Conservation (phyloP, 2,113 vertebrate genomes). For the Pelusios castaneus region DNA sequence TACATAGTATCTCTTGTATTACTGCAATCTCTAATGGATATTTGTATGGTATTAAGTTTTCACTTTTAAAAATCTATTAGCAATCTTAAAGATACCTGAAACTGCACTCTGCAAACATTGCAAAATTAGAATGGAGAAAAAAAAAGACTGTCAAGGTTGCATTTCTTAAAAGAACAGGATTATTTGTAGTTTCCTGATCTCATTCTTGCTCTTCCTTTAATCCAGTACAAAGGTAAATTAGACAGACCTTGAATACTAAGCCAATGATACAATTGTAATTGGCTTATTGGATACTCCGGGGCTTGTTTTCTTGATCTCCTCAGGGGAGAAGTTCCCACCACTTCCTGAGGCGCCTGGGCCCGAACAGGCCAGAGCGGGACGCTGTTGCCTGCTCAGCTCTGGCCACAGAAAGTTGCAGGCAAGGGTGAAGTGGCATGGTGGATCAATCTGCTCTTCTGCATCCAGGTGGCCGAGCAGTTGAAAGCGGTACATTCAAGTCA, state of each 20-base stretch:
- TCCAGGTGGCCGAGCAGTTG: too few species aligned
- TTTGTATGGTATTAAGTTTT: background rate
- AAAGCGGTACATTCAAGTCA: too few species aligned
- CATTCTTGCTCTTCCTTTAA: constrained; percentile 4
- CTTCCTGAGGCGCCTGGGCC: too few species aligned
- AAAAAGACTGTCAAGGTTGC: background rate
- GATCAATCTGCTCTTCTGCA: too few species aligned
- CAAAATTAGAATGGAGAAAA: background rate
- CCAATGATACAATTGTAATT: constrained; percentile 23
- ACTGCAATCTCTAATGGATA: background rate
- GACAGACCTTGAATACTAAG: constrained; percentile 35
- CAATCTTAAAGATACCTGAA: background rate
- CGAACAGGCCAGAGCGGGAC: too few species aligned
- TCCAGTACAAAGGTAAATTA: constrained; percentile 53
- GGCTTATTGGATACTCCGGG: background rate
- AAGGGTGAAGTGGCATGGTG: too few species aligned
- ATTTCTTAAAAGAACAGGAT: background rate
- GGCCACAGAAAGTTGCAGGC: too few species aligned
- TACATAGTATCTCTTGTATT: background rate
- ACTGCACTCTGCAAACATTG: background rate
- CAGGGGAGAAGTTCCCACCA: too few species aligned
- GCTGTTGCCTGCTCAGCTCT: too few species aligned
- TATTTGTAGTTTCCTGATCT: constrained; percentile 11
- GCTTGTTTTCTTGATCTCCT: too few species aligned
- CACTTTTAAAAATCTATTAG: background rate